Evolutionary conservation across 2,888 invertebrate genomes (phyloP), one percentile per base, ranked within the genome.

Genomic region (Diarsia mendica): DNA sequence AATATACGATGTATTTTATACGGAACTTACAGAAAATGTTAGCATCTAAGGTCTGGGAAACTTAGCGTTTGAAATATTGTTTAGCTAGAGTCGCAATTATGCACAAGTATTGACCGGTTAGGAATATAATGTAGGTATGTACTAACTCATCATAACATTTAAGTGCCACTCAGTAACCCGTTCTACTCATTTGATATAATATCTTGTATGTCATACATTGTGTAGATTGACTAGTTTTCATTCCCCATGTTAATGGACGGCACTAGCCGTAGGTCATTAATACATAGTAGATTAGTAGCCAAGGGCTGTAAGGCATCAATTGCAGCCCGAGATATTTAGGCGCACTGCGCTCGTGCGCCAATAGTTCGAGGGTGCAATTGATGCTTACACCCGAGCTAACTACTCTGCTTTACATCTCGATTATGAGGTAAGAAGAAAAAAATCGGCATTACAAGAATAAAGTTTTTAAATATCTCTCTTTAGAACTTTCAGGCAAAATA

Each of bases 151-250:
- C 67, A 48, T 49, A 73, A 61, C 61, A 69, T 61, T 44, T 55
- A 55, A 67, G 51, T 68, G 66, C 66, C 61, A 67, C 61, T 33
- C 13, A 18, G 53, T 55, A 73, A 82, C 82, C 44, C 55, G 67
- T 82, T 73, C 33, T 67, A 60, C 33, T 73, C 67, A 68, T 82
- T 71, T 65, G 46, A 69, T 78, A 81, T 53, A 64, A 64, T 51
- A 71, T 23, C 18, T 53, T 46, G 39, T 67, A 44, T 55, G 65
- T 44, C 23, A 66, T 72, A 72, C 64, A 51, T 65, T 71, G 60
- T 78, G 61, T n/a, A 55, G 18, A 23, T 74, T 66, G 15, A 33
- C 33, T 23, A 51, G 28, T 51, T 66, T 66, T 76, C 44, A 76
- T 58, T 44, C 6, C 15, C 60, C 44, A 28, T 39, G 20, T 60